Evolutionary conservation across 1,140 invertebrate genomes (phyloP).

Genomic region (Cydia fagiglandana): DNA sequence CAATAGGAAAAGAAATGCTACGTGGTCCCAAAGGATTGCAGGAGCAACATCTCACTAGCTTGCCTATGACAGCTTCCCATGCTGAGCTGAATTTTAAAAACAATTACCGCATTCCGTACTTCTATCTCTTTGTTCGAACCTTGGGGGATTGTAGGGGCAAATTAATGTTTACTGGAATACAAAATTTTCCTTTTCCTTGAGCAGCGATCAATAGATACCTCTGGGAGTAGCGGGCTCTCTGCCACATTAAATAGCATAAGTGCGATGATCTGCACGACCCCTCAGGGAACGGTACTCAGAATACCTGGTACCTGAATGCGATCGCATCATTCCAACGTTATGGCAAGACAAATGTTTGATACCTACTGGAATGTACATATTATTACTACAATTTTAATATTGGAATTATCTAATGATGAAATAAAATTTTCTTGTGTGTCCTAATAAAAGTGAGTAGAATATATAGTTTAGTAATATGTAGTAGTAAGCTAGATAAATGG

Average conservation of each 20-base stretch:
- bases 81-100: background rate
- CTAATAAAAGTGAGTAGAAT: no score
- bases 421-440: no score
- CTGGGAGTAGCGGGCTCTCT: background rate
- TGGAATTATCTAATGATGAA: no score
- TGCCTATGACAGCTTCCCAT: background rate
- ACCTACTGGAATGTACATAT: no score
- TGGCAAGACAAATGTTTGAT: background rate
- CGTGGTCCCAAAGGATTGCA: background rate
- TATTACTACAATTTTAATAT: no score
- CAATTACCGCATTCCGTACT: background rate
- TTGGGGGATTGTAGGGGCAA: background rate
- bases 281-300: background rate
- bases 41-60: background rate
- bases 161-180: slow-evolving; percentile 3
- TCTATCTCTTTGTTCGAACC: background rate
- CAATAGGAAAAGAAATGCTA: background rate
- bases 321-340: background rate
- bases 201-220: background rate
- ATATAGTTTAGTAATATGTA: no score
- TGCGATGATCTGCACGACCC: slow-evolving; percentile 3
- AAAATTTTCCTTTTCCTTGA: background rate
- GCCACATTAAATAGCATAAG: slow-evolving; percentile 17
- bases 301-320: background rate
- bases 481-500: no score